Evolutionary conservation across 2,888 invertebrate species (phyloP), one percentile per base, ranked within the genome.

Genomic region (Tiphia femorata): DNA sequence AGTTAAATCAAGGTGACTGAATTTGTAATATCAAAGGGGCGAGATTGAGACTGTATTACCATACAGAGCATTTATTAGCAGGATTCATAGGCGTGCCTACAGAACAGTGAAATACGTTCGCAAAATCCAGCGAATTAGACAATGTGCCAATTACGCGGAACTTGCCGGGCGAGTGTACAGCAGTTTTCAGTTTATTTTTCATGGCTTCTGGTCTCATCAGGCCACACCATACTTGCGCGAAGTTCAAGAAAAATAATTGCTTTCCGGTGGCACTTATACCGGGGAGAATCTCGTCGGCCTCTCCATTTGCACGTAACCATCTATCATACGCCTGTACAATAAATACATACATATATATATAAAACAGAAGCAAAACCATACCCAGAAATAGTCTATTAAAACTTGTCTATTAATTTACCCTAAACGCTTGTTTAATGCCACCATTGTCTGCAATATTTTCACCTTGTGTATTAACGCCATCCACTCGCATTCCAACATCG

Each of bases 361-460:
- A n/a, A n/a, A n/a, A n/a, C n/a, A n/a, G 20, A 17, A 33, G 5
- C 19, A 33, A 10, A 23, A 6, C 42, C 10, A 42, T 23, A 33
- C 16, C 20, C 14, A 12, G 21, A 29, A 14, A 12, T 17, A 10
- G 35, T 66, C 59, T 33, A 78, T 25, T 6, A 4, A 25, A 25
- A 25, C 73, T 75, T 82, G 82, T 56, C 77, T 74, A 64, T 81
- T 27, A 43, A 57, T 69, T 75, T 67, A 85, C 85, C 75, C 84
- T 84, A 70, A 93, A 97, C 0, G 97, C 93, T 83, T 97, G 95
- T 76, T 97, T 95, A 48, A 98, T 88, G 0, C 97, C 97, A 0
- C 97, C 97, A 79, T 97, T 97, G 80, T 98, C 98, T 0, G 97
- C 97, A 74, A 98, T 97, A 78, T 98, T 97, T 84, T 97, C 97